Evolutionary conservation across 2,797 vertebrate genomes (phyloP).

Genomic region (Salarias fasciatus): DNA sequence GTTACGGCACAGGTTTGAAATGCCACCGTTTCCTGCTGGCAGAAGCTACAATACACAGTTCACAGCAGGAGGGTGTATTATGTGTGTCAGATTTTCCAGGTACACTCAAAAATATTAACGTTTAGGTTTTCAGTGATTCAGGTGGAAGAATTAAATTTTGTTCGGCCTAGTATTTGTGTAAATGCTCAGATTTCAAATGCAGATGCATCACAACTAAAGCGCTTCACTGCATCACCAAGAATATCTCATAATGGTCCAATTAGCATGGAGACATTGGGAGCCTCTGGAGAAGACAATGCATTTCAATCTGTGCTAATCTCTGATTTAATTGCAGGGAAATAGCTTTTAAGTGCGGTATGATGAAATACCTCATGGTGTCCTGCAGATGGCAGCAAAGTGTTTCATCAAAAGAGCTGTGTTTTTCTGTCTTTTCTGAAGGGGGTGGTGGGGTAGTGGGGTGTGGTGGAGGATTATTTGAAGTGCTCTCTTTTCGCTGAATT

Average conservation of each 20-base stretch:
- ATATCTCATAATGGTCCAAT: constrained; percentile 22
- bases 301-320: constrained; percentile 46
- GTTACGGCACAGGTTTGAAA: constrained; percentile 43
- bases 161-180: constrained; percentile 7
- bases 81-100: neutral
- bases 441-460: too few relatives aligned
- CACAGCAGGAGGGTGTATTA: neutral
- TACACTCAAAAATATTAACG: neutral
- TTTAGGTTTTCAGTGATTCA: neutral
- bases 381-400: constrained; percentile 73
- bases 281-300: constrained; percentile 29
- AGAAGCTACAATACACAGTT: constrained; percentile 10
- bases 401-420: constrained; percentile 12
- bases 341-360: constrained; percentile 8
- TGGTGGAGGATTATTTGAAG: neutral
- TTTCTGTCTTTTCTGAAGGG: neutral
- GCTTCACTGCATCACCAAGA: constrained; percentile 14
- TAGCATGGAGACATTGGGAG: constrained; percentile 32
- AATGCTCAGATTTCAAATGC: constrained; percentile 11
- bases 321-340: constrained; percentile 48
- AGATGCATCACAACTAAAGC: constrained; percentile 3
- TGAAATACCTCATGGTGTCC: constrained; percentile 20
- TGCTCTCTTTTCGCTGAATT: constrained; percentile 9
- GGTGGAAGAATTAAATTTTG: neutral
- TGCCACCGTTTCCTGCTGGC: constrained; percentile 37